Evolutionary conservation across 1,140 invertebrate genomes (phyloP).

Genomic region (Drosophila ogumai): DNA sequence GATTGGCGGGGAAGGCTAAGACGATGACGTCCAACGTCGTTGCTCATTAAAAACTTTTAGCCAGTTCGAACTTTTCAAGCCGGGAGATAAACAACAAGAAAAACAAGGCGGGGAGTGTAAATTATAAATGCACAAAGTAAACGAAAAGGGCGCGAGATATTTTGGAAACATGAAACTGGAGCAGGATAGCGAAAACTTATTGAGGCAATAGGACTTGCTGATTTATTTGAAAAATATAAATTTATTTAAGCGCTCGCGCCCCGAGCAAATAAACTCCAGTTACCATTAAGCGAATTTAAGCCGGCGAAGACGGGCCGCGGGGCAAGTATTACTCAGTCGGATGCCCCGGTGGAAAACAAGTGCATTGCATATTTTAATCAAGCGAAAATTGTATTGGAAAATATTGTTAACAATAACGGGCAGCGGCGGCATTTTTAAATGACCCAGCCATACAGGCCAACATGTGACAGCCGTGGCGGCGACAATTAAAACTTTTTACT

Average conservation of each 20-base stretch:
- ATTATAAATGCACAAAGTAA: conserved; percentile 76
- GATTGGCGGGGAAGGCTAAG: conserved; percentile 6
- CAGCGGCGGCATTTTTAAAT: conserved; percentile 69
- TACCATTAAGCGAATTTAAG: conserved; percentile 35
- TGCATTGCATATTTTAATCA: conserved; percentile 82
- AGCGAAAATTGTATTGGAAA: conserved; percentile 80
- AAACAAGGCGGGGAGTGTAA: conserved; percentile 50
- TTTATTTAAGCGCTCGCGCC: conserved; percentile 5
- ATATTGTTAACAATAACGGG: conserved; percentile 81
- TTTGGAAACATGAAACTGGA: conserved; percentile 53
- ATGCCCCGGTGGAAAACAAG: conserved; percentile 65
- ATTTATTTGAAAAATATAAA: conserved; percentile 21
- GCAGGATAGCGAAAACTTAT: conserved; percentile 16
- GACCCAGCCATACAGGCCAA: conserved; percentile 53
- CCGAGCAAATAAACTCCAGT: conserved; percentile 20
- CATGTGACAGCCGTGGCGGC: conserved; percentile 54
- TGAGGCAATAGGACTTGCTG: conserved; percentile 16
- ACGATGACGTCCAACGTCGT: conserved; percentile 72
- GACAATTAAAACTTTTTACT: conserved; percentile 82
- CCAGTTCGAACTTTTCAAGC: conserved; percentile 71
- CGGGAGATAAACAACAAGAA: conserved; percentile 68
- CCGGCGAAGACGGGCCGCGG: conserved; percentile 14
- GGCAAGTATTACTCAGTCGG: conserved; percentile 10
- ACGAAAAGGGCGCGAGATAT: conserved; percentile 40
- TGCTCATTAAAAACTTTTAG: conserved; percentile 78